Evolutionary conservation across 2,797 vertebrate genomes (phyloP).

Genomic region (Ciconia nigra): DNA sequence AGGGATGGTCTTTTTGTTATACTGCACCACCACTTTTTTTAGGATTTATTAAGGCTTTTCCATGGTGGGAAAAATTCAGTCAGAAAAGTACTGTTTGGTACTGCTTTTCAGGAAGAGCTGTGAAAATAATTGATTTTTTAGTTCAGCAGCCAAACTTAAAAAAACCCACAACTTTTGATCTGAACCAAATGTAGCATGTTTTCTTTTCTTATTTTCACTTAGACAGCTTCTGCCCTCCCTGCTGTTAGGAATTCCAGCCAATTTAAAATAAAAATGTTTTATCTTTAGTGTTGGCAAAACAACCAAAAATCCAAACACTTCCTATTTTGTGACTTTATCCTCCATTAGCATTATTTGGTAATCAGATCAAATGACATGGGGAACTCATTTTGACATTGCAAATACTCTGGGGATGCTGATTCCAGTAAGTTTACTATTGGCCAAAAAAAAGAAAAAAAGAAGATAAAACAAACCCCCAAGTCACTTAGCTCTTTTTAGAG

Average conservation of each 20-base stretch:
- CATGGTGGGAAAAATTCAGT: background rate
- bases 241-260: background rate
- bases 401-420: background rate
- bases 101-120: background rate
- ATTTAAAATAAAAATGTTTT: background rate
- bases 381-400: background rate
- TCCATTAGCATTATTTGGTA: background rate
- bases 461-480: background rate
- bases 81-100: background rate
- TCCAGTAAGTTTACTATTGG: background rate
- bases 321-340: background rate
- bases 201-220: background rate
- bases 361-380: background rate
- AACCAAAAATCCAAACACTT: background rate
- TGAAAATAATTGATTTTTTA: background rate
- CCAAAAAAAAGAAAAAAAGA: background rate
- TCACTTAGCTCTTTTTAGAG: background rate
- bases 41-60: background rate
- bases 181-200: background rate
- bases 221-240: background rate
- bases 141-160: background rate
- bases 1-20: background rate
- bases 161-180: background rate
- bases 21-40: background rate
- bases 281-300: background rate